phyloP scores from a whole-genome alignment of 2,113 vertebrate species.

The Tenebrosternarchus preto region DNA sequence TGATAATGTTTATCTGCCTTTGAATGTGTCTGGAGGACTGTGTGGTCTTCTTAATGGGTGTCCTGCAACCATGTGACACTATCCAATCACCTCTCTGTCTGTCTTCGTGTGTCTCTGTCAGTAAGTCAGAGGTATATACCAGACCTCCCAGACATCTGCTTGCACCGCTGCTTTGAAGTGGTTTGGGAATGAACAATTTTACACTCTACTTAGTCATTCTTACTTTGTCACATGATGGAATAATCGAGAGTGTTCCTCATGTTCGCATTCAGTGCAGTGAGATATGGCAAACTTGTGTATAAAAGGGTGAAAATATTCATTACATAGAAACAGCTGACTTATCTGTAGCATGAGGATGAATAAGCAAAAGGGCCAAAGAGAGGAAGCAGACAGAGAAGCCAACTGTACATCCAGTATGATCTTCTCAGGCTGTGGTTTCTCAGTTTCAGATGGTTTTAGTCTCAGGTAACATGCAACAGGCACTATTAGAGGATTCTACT shows the following conservation, averaged over 20 bases:
- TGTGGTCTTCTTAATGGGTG: slow-evolving; percentile 33
- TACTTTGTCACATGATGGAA: slow-evolving; percentile 26
- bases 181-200: not conserved
- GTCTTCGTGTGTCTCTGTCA: slow-evolving; percentile 6
- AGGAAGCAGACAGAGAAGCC: not conserved
- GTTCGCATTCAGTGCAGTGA: not conserved
- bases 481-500: slow-evolving; percentile 82
- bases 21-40: slow-evolving; percentile 39
- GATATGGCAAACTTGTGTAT: not conserved
- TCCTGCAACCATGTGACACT: slow-evolving; percentile 11
- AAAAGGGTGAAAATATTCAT: slow-evolving; percentile 2
- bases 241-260: not conserved
- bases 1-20: slow-evolving; percentile 42
- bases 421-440: slow-evolving; percentile 72
- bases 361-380: slow-evolving; percentile 11
- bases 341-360: not conserved
- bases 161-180: not conserved
- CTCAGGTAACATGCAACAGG: slow-evolving; percentile 82
- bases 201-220: not conserved
- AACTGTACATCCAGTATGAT: slow-evolving; percentile 15
- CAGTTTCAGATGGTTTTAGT: slow-evolving; percentile 79
- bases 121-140: not conserved
- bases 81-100: slow-evolving; percentile 13
- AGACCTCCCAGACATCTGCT: not conserved
- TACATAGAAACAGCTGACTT: not conserved